Evolutionary conservation across 2,113 vertebrate species (phyloP).

Genomic region (Loxodonta africana): DNA sequence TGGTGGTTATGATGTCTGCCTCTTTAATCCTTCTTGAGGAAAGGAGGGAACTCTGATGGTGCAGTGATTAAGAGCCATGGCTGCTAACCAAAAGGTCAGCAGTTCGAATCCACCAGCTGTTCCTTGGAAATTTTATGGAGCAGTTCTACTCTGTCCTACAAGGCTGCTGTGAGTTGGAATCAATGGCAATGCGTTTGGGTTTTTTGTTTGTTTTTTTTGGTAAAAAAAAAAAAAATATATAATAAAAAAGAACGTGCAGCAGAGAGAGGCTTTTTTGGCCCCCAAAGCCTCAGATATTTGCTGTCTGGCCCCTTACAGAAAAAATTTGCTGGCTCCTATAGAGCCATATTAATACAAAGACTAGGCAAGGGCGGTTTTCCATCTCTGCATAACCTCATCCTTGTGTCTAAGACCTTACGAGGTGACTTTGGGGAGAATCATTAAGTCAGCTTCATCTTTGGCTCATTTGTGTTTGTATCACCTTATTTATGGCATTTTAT

Average conservation of each 20-base stretch:
- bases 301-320: not conserved
- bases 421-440: not conserved
- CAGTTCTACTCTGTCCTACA: no score
- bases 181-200: no score
- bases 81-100: no score
- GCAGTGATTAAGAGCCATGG: no score
- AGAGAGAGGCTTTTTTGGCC: not conserved
- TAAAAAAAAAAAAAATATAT: no score
- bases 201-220: no score
- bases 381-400: accelerated
- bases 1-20: accelerated
- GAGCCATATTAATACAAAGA: not conserved
- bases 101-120: no score
- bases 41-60: not conserved
- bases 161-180: no score
- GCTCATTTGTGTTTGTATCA: not conserved
- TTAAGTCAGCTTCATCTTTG: not conserved
- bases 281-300: not conserved
- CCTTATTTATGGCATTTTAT: not conserved
- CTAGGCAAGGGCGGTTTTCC: not conserved
- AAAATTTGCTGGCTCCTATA: no score
- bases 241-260: not conserved
- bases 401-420: not conserved
- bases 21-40: not conserved
- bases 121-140: no score